A percentile compares a stretch with the other conserved stretches of the same genome.
Evolutionary conservation across 2,888 invertebrate species (phyloP).

Genomic region (Caenorhabditis sulstoni): DNA sequence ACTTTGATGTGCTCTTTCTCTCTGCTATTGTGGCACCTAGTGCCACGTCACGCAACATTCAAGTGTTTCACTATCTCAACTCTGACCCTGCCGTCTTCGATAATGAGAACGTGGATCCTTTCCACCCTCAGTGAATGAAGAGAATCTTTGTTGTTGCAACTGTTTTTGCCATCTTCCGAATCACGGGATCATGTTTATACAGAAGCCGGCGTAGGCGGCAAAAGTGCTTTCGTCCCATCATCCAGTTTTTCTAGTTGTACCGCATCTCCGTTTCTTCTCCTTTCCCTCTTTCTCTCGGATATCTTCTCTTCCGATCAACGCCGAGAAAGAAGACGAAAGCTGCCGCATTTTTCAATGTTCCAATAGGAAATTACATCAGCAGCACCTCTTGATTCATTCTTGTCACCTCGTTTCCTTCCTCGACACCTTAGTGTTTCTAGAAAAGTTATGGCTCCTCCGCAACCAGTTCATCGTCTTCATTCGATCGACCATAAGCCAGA

Average conservation of each 20-base stretch:
- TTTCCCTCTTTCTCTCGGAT: slow-evolving; percentile 4
- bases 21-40: background rate
- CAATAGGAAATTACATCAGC: no score
- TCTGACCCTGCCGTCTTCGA: no score
- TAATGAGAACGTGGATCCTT: no score
- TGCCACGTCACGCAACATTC: background rate
- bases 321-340: slow-evolving; percentile 5
- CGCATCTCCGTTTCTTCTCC: background rate
- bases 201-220: background rate
- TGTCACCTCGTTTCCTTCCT: slow-evolving; percentile 5
- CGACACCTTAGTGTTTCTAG: background rate
- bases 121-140: background rate
- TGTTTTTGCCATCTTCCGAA: background rate
- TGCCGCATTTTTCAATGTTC: background rate
- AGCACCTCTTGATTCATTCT: background rate
- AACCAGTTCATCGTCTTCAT: slow-evolving; percentile 63
- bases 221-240: slow-evolving; percentile 36
- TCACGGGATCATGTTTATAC: background rate
- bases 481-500: slow-evolving; percentile 60
- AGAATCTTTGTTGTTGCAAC: background rate
- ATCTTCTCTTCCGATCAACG: slow-evolving; percentile 44
- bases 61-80: no score
- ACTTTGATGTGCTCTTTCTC: slow-evolving; percentile 10
- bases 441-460: slow-evolving; percentile 60
- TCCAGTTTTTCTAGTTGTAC: slow-evolving; percentile 48